A percentile compares a stretch with the other conserved stretches of the same genome.
Evolutionary conservation across 2,797 vertebrate species (phyloP).

Genomic region (Chaetophractus vellerosus): DNA sequence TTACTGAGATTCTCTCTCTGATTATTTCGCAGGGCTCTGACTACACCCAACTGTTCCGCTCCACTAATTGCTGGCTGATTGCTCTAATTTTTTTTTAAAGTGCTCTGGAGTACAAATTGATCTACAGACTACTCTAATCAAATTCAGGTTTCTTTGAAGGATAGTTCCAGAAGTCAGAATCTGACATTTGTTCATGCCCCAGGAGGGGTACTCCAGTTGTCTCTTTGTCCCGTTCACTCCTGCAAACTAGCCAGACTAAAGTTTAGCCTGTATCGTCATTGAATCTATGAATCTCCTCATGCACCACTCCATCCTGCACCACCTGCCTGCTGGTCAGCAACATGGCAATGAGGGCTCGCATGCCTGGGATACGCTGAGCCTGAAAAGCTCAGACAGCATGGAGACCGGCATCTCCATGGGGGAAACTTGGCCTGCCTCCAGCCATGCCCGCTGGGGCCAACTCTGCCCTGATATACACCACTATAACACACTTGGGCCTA

Average conservation of each 20-base stretch:
- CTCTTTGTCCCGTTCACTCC: no score
- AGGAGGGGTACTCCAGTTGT: no score
- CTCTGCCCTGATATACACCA: neutral
- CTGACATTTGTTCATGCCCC: neutral
- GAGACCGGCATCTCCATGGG: slow-evolving; percentile 97
- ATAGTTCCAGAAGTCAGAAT: neutral
- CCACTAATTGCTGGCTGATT: neutral
- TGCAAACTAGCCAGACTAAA: no score
- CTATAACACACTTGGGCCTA: neutral
- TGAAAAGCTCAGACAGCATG: slow-evolving; percentile 99
- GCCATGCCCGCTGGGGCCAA: slow-evolving; percentile 59
- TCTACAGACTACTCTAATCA: neutral
- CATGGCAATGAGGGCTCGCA: slow-evolving; percentile 86
- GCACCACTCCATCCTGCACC: slow-evolving; percentile 97
- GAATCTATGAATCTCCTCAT: slow-evolving; percentile 83
- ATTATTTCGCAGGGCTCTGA: neutral
- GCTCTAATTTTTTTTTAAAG: neutral
- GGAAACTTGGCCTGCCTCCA: slow-evolving; percentile 95
- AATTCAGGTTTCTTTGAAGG: neutral
- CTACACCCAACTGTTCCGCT: neutral
- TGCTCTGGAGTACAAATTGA: neutral
- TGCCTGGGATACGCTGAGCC: slow-evolving; percentile 96
- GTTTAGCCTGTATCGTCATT: no score
- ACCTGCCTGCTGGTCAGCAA: slow-evolving; percentile 91
- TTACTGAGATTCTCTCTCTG: neutral